Conservation (phyloP, 2,113 vertebrate genomes). For the Ranitomeya imitator region DNA sequence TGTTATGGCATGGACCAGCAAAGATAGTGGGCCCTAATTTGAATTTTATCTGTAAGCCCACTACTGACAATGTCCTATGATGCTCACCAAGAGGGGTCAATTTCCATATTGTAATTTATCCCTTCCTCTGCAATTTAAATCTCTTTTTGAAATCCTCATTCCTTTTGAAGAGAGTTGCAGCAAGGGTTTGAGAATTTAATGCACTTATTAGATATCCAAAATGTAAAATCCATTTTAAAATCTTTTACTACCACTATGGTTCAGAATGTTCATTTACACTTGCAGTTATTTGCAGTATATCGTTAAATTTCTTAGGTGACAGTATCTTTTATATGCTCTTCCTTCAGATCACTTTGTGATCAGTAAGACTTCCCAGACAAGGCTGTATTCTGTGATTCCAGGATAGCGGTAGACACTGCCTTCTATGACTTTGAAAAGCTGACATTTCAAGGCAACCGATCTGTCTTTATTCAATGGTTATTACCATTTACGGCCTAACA, state of each 20-base stretch:
- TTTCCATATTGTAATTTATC: too few relatives aligned
- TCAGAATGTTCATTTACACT: not conserved
- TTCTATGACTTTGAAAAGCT: constrained; percentile 13
- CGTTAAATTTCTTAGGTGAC: not conserved
- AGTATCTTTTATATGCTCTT: not conserved
- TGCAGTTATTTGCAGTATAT: not conserved
- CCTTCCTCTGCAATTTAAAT: too few relatives aligned
- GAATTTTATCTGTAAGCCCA: not conserved
- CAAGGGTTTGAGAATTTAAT: too few relatives aligned
- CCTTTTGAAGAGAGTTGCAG: too few relatives aligned
- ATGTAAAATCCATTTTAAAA: not conserved
- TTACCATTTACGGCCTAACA: constrained; percentile 28
- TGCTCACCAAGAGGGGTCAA: too few relatives aligned
- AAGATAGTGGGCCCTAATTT: not conserved
- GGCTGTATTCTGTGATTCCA: not conserved
- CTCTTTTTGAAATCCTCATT: too few relatives aligned
- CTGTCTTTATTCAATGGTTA: constrained; percentile 19
- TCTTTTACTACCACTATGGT: not conserved
- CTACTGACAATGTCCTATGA: not conserved
- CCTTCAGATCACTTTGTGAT: too few relatives aligned
- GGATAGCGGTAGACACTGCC: not conserved
- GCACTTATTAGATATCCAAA: not conserved
- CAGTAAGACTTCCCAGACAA: not conserved
- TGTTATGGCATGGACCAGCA: not conserved
- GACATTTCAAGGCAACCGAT: constrained; percentile 19